Evolutionary conservation across 2,113 vertebrate genomes (phyloP), one percentile per base, ranked within the genome.

Genomic region (Anoplopoma fimbria): DNA sequence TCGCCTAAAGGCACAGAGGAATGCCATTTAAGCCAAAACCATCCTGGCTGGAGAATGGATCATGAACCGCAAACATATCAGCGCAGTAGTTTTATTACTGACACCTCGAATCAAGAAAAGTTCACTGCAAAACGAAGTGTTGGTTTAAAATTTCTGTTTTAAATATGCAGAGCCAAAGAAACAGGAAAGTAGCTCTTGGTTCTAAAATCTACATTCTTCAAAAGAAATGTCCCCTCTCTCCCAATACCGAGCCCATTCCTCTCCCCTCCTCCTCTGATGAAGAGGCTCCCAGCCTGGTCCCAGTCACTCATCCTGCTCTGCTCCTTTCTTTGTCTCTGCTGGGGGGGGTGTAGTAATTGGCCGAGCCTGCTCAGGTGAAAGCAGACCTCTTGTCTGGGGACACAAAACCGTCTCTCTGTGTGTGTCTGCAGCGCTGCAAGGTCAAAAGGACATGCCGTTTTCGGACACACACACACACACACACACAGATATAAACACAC

Each of bases 361-460:
- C 61, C 10, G 8, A 90, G 82, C 85, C 91, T 49, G 82, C 75
- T 91, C 90, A 89, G 92, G 91, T 92, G 91, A 94, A 93, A 94
- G 93, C 92, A 90, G 91, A 88, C 91, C 91, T 94, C 90, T 93
- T 94, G 91, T 93, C 92, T 93, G 87, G 86, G 90, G 91, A 93
- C 91, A 92, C 85, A 93, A 93, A 93, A 91, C 91, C 51, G 79
- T 89, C 91, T 93, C 92, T 90, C 88, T 88, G 45, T 89, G 90
- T 90, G 84, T 90, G 89, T 93, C 89, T 90, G 86, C 84, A 69
- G 40, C 10, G 4, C 82, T 7, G 70, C 86, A 82, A 91, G 93
- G 93, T 93, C 91, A 93, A 94, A 93, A 93, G 92, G 91, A 92
- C 91, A 92, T 42, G 42, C 67, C 23, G 17, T 71, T 69, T 87